Conservation (phyloP, 2,113 vertebrate genomes). For the Asarcornis scutulata region DNA sequence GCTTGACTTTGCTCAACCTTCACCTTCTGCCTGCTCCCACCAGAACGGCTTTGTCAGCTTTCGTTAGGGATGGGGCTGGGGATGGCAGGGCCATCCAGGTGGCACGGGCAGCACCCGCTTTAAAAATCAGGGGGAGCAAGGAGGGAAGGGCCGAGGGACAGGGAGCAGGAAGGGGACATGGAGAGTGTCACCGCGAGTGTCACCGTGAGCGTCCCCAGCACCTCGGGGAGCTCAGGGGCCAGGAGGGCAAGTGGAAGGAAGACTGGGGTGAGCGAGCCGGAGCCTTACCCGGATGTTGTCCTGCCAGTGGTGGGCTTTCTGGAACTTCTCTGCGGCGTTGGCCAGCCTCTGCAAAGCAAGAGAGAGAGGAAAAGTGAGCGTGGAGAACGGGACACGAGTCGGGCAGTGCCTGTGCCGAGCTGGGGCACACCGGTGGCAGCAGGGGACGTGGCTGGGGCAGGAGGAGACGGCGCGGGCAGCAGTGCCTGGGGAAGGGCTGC, state of each 20-base stretch:
- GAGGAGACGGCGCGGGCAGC: neutral
- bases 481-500: neutral
- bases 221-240: rapidly evolving
- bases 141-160: neutral
- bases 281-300: constrained; percentile 92
- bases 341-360: constrained; percentile 86
- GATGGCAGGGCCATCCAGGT: neutral
- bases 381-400: neutral
- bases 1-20: neutral
- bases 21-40: constrained; percentile 42
- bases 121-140: neutral
- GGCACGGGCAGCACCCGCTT: neutral
- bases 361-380: constrained; percentile 6
- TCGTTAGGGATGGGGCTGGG: neutral
- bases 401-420: neutral
- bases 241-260: neutral
- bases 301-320: constrained; percentile 93
- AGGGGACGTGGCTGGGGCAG: neutral
- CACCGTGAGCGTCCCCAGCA: neutral
- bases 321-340: constrained; percentile 90
- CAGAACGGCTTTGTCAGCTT: constrained; percentile 44
- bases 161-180: neutral
- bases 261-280: rapidly evolving
- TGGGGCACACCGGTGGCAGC: too few relatives aligned
- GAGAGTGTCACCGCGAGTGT: neutral